Conservation (phyloP, 2,888 invertebrate species). For the Myopa tessellatipennis region DNA sequence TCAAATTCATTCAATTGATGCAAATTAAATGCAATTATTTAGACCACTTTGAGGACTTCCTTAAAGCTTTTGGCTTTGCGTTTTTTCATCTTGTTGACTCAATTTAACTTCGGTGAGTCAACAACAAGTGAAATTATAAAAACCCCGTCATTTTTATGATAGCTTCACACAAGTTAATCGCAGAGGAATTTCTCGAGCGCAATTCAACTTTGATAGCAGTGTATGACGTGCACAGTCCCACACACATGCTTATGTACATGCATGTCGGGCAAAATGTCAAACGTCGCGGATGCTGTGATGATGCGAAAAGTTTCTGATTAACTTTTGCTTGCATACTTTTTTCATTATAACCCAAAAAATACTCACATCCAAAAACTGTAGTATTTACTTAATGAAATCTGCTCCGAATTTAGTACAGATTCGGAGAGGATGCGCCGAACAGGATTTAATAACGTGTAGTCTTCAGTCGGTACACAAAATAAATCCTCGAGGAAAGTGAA, state of each 20-base stretch:
- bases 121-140: background rate
- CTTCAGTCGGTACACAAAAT: no score
- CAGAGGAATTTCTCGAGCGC: constrained; percentile 12
- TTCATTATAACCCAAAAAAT: background rate
- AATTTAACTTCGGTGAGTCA: background rate
- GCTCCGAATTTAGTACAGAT: constrained; percentile 1
- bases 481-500: no score
- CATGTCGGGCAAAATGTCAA: constrained; percentile 8
- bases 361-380: background rate
- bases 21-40: no score
- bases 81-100: background rate
- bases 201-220: constrained; percentile 41
- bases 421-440: background rate
- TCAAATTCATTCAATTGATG: no score
- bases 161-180: no score
- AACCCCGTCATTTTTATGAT: background rate
- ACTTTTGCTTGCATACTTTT: constrained; percentile 21
- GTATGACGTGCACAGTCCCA: background rate
- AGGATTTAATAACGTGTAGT: background rate
- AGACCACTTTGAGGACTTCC: no score
- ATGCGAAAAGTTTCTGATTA: constrained; percentile 41
- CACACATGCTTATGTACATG: background rate
- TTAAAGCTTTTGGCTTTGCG: no score
- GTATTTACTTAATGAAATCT: constrained; percentile 11
- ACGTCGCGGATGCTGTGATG: constrained; percentile 1